Percentiles rank a stretch among this genome's conserved stretches.
Conservation (phyloP, 37 sponge, comb jelly and placozoan species). For the Theonella swinhoei region DNA sequence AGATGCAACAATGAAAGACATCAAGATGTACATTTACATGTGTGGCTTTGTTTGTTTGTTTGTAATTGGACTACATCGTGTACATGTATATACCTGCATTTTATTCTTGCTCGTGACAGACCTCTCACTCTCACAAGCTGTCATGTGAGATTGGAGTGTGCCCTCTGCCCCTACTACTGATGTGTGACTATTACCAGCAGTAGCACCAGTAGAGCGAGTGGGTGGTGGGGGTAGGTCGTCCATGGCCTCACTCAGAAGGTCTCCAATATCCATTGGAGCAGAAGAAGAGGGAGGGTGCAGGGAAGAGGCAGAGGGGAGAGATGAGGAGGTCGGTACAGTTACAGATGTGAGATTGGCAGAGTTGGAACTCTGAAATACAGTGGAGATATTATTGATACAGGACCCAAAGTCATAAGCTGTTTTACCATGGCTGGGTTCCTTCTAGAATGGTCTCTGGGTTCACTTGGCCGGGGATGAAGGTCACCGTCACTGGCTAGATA, state of each 20-base stretch:
- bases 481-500: conserved; percentile 78
- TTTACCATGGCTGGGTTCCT: not conserved
- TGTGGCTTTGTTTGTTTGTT: not conserved
- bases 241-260: conserved; percentile 70
- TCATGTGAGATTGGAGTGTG: no score
- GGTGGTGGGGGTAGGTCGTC: conserved; percentile 30
- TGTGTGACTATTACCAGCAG: not conserved
- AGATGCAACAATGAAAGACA: not conserved
- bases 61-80: no score
- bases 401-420: not conserved
- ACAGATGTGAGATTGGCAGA: not conserved
- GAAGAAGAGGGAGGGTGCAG: not conserved
- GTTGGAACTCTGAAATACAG: not conserved
- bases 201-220: not conserved
- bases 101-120: not conserved
- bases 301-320: not conserved
- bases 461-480: conserved; percentile 18
- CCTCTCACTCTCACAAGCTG: no score
- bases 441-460: conserved; percentile 15
- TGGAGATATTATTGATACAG: no score
- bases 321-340: not conserved
- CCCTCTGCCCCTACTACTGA: no score
- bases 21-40: not conserved
- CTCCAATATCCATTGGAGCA: conserved; percentile 27
- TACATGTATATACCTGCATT: not conserved